Evolutionary conservation across 1,140 invertebrate species (phyloP), one percentile per base, ranked within the genome.

Genomic region (Drosophila oshimai): DNA sequence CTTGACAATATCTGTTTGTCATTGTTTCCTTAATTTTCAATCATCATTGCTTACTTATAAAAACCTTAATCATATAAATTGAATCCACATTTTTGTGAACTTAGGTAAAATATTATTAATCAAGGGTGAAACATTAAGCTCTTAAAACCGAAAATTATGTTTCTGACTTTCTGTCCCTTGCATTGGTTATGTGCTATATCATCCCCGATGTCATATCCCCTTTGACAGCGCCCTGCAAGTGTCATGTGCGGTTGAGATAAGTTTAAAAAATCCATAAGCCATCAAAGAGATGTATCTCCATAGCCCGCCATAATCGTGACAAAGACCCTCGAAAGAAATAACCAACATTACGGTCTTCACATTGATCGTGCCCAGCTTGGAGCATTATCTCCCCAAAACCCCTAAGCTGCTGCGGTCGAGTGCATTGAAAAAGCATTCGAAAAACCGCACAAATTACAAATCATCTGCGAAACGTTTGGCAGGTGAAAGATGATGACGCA

Each of bases 401-500:
- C 29, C 57, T 36, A 34, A 45, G 31, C 29, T 37, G 55, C 47
- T 67, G 74, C 33, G 74, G 58, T 57, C 47, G 61, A 67, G 47
- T 76, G 73, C 55, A 51, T 69, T 62, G 64, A 42, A 76, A 46
- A 74, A 54, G 22, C 51, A 29, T 58, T 73, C 60, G 55, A 70
- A 62, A 73, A 78, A 70, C 69, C 74, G 47, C 61, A 73, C 42
- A 83, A 73, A 55, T 51, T 55, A 68, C 53, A 54, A 64, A 49
- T 78, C 71, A 70, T 58, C 62, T 54, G 62, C 45, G 70, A 69
- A 67, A 24, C 79, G 60, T 70, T 83, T 72, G 60, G 74, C 74
- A 78, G 74, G 78, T 83, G 79, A 84, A 84, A 83, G 78, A 83
- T 61, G 80, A 74, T 81, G 78, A 81, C 79, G 77, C 77, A 83